Percentiles rank a stretch among this genome's conserved stretches.
Evolutionary conservation across 2,888 invertebrate species (phyloP).

Genomic region (Drosophila neonasuta): DNA sequence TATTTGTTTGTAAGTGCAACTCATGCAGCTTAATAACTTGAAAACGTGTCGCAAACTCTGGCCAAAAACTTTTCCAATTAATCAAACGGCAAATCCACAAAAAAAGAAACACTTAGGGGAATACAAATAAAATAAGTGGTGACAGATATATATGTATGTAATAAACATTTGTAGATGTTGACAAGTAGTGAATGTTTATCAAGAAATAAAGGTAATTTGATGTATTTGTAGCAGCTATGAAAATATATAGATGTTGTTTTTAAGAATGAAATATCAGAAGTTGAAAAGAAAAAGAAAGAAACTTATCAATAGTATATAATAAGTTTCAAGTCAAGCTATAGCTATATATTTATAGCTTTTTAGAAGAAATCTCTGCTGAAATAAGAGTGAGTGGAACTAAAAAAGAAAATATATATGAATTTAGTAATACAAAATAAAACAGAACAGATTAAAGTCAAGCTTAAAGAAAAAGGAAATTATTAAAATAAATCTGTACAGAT

Average conservation of each 20-base stretch:
- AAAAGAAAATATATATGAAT: too few species aligned
- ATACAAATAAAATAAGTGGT: background rate
- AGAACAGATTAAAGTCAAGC: too few species aligned
- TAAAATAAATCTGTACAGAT: too few species aligned
- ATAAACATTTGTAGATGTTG: background rate
- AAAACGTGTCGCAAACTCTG: slow-evolving; percentile 4
- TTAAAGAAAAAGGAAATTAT: too few species aligned
- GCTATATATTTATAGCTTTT: too few species aligned
- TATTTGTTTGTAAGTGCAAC: slow-evolving; percentile 29
- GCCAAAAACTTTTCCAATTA: slow-evolving; percentile 33
- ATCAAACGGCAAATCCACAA: background rate
- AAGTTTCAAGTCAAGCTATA: too few species aligned
- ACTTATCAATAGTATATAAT: too few species aligned
- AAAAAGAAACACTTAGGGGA: background rate
- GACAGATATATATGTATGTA: background rate
- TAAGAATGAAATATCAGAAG: background rate
- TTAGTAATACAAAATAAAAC: too few species aligned
- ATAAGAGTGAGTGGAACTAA: too few species aligned
- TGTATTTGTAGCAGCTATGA: background rate
- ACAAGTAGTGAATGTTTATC: background rate
- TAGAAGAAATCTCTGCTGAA: too few species aligned
- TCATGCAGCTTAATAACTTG: slow-evolving; percentile 24
- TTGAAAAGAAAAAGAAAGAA: background rate
- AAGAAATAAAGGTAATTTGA: background rate
- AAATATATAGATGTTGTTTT: background rate